phyloP scores from a whole-genome alignment of 2,888 invertebrate genomes.

The Deroplatys truncata region DNA sequence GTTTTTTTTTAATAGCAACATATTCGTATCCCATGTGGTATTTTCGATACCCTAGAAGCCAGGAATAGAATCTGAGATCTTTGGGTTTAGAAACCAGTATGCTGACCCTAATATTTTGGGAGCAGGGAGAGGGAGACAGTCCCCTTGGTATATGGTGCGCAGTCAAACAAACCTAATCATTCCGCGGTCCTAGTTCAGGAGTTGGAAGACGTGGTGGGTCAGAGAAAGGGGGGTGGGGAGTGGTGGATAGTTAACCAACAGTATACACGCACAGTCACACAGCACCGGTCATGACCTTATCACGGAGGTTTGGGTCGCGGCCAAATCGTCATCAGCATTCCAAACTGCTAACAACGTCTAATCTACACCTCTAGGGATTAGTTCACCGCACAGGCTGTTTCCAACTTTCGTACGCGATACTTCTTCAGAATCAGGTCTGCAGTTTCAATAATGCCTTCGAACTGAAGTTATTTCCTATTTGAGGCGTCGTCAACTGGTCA shows the following conservation, averaged over 20 bases:
- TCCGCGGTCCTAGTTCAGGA: too few relatives aligned
- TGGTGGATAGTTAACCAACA: not conserved
- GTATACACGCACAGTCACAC: not conserved
- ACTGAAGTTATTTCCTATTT: too few relatives aligned
- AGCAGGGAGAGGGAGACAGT: too few relatives aligned
- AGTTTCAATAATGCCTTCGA: not conserved
- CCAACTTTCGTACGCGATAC: not conserved
- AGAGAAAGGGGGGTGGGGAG: not conserved
- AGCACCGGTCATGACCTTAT: not conserved
- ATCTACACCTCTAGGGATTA: not conserved
- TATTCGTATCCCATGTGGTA: too few relatives aligned
- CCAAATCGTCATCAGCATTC: not conserved
- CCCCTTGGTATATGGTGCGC: too few relatives aligned
- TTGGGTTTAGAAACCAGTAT: too few relatives aligned
- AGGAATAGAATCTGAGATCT: too few relatives aligned
- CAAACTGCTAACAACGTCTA: not conserved
- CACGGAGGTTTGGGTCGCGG: not conserved
- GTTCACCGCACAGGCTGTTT: not conserved
- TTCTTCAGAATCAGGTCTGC: not conserved
- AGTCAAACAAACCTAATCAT: too few relatives aligned
- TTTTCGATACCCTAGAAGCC: too few relatives aligned
- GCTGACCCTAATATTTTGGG: too few relatives aligned
- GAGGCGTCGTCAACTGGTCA: too few relatives aligned
- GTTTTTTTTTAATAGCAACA: too few relatives aligned
- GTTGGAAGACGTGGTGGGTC: not conserved